A percentile compares a stretch with the other conserved stretches of the same genome.
Conservation (phyloP, 53 echinoderm and acorn worm species). For the Paracentrotus lividus region DNA sequence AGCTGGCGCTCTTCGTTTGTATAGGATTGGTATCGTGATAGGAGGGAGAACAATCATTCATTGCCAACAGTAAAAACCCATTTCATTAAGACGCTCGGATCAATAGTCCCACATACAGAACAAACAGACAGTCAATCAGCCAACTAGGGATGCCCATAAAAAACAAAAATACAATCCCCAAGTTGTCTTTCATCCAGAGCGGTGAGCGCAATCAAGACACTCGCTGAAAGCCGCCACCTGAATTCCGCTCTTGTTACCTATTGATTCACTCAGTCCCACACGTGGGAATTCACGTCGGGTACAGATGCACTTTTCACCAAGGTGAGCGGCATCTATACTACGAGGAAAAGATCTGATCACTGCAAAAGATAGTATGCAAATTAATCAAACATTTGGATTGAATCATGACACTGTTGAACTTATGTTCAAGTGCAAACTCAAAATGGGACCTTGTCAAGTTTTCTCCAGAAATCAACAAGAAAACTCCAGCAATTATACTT, state of each 20-base stretch:
- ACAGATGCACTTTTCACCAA: slow-evolving; percentile 46
- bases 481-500: background rate
- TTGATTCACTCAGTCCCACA: slow-evolving; percentile 51
- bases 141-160: background rate
- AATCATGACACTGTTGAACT: background rate
- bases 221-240: slow-evolving; percentile 22
- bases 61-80: background rate
- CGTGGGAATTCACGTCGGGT: slow-evolving; percentile 19
- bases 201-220: slow-evolving; percentile 18
- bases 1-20: background rate
- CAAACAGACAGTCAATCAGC: slow-evolving; percentile 40
- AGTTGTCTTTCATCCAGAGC: slow-evolving; percentile 37
- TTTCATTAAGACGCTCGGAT: slow-evolving; percentile 25
- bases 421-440: background rate
- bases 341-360: background rate
- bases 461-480: slow-evolving; percentile 1
- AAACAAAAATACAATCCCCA: slow-evolving; percentile 8
- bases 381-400: background rate
- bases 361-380: background rate
- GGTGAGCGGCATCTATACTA: background rate
- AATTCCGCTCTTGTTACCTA: background rate
- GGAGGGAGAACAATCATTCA: background rate
- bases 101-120: slow-evolving; percentile 58
- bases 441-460: background rate
- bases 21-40: background rate